Evolutionary conservation across 2,113 vertebrate species (phyloP).

Genomic region (Trogon surrucura): DNA sequence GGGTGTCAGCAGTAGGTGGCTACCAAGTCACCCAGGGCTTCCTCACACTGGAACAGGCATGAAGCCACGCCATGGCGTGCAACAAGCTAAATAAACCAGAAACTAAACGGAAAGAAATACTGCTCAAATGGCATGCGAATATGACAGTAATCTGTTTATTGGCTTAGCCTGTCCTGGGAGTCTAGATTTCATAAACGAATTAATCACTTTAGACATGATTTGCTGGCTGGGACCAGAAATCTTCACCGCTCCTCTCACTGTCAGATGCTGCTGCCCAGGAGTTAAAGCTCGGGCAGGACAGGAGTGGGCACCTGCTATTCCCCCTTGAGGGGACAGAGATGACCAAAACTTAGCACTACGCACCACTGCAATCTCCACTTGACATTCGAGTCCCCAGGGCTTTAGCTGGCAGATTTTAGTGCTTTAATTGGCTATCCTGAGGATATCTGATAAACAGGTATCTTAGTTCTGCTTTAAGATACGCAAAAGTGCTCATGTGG

Average conservation of each 20-base stretch:
- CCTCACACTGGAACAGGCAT: rapidly evolving
- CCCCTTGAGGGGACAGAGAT: too few species aligned
- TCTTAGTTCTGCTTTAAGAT: background rate
- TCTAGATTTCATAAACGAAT: background rate
- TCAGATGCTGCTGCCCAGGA: background rate
- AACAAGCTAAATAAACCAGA: background rate
- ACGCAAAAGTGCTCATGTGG: background rate
- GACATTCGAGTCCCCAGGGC: too few species aligned
- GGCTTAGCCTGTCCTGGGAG: background rate
- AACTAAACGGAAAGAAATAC: background rate
- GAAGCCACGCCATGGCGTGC: too few species aligned
- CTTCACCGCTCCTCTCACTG: background rate
- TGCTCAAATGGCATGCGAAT: background rate
- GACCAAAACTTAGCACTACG: too few species aligned
- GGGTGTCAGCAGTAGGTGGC: too few species aligned
- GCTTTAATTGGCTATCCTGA: too few species aligned
- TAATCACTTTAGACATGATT: background rate
- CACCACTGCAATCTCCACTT: too few species aligned
- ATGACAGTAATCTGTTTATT: background rate
- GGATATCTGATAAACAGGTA: too few species aligned
- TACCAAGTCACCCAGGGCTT: background rate
- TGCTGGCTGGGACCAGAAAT: background rate
- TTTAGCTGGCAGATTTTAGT: too few species aligned
- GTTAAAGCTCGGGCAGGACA: too few species aligned
- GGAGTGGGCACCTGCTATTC: too few species aligned